These are phyloP conservation scores for Drosophila hydei DNA, from an alignment of 1,140 invertebrate species.

Conservation along the genomic window DNA sequence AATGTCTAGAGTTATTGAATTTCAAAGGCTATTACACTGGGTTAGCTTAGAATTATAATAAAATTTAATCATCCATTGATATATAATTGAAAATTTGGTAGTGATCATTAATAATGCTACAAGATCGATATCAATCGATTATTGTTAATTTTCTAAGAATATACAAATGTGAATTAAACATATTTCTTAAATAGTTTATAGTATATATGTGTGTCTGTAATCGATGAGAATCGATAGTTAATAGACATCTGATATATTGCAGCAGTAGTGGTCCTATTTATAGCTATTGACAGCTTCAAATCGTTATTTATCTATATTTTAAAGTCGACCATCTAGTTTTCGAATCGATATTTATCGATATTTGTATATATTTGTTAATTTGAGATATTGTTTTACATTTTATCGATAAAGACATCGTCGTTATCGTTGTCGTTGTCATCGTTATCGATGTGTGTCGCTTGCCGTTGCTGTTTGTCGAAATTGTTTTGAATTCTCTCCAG, in stretches of 20 bases:
- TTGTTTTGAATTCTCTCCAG: constrained; percentile 84
- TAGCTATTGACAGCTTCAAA: too few species aligned
- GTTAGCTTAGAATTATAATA: too few species aligned
- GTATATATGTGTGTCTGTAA: too few species aligned
- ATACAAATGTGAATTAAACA: too few species aligned
- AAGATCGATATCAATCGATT: too few species aligned
- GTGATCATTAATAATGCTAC: not conserved
- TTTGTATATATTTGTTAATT: constrained; percentile 23
- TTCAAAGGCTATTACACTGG: too few species aligned
- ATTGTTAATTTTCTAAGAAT: too few species aligned
- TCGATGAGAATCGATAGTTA: too few species aligned
- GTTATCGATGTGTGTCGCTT: constrained; percentile 46
- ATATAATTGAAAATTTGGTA: not conserved
- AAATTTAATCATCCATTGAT: not conserved
- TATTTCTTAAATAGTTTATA: too few species aligned
- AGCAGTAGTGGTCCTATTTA: too few species aligned
- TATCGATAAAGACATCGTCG: constrained; percentile 76
- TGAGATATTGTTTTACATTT: constrained; percentile 57
- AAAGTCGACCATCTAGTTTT: not conserved
- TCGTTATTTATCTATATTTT: not conserved
- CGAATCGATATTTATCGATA: not conserved
- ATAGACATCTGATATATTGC: too few species aligned
- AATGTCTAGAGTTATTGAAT: too few species aligned
- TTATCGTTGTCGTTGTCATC: constrained; percentile 43
- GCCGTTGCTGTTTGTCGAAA: constrained; percentile 61